A percentile compares a stretch with the other conserved stretches of the same genome.
Evolutionary conservation across 2,113 vertebrate genomes (phyloP).

Genomic region (Rhagologus leucostigma): DNA sequence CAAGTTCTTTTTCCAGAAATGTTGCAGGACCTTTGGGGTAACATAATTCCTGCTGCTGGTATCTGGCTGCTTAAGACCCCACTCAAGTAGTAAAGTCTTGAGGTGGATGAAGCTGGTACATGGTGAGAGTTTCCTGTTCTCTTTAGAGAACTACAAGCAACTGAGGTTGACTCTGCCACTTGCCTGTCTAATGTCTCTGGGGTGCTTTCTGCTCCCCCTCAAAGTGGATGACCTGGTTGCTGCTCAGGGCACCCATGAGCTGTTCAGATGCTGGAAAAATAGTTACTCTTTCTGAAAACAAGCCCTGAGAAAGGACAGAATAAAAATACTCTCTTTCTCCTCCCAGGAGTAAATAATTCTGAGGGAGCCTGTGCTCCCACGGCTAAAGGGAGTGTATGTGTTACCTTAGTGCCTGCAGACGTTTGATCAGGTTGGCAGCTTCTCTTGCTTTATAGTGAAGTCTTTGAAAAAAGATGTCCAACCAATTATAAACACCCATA

Average conservation of each 20-base stretch:
- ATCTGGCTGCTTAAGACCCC: not conserved
- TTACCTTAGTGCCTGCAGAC: not conserved
- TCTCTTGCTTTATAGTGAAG: not conserved
- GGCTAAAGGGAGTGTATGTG: not conserved
- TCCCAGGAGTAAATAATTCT: not conserved
- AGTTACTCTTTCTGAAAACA: not conserved
- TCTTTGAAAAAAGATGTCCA: not conserved
- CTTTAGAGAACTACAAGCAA: not conserved
- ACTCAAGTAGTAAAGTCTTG: not conserved
- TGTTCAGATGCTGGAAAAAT: not conserved
- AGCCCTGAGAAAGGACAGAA: not conserved
- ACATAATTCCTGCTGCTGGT: not conserved
- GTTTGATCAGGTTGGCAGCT: not conserved
- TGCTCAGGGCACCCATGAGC: not conserved
- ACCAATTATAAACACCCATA: not conserved
- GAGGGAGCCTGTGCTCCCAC: not conserved
- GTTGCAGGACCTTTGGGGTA: not conserved
- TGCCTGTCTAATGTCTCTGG: not conserved
- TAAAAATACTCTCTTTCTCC: not conserved
- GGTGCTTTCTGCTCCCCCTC: not conserved
- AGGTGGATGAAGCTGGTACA: not conserved
- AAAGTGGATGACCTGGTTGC: not conserved
- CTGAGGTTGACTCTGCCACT: not conserved
- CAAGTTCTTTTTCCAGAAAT: not conserved
- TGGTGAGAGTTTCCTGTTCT: not conserved